These are phyloP conservation scores for Sebastes matsubarae DNA, from an alignment of 2,797 vertebrate genomes.

Conservation along the genomic window DNA sequence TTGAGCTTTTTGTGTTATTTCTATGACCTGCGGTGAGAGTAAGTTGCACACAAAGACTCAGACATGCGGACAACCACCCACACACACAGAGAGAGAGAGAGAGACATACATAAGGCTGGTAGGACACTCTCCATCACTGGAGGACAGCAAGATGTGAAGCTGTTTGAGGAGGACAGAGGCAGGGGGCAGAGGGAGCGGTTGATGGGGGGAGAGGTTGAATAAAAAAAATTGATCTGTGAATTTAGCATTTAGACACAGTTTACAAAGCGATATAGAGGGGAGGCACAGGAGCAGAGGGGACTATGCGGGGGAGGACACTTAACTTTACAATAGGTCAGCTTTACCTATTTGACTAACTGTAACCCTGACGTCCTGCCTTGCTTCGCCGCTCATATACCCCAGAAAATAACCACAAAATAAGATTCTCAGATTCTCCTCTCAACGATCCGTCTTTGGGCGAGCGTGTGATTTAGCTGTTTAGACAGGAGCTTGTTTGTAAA, in stretches of 20 bases:
- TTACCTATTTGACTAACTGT: constrained; percentile 66
- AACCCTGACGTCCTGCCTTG: constrained; percentile 28
- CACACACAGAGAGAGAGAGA: neutral
- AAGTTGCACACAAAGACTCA: neutral
- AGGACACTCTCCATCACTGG: constrained; percentile 65
- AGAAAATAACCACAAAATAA: constrained; percentile 30
- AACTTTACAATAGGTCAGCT: constrained; percentile 82
- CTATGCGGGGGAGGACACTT: constrained; percentile 71
- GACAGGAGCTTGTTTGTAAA: constrained; percentile 78
- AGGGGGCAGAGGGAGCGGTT: constrained; percentile 64
- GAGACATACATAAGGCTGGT: neutral
- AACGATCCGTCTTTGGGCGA: constrained; percentile 51
- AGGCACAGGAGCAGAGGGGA: constrained; percentile 62
- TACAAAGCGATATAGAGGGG: constrained; percentile 82
- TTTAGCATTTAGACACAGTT: constrained; percentile 90
- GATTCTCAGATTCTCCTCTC: constrained; percentile 31
- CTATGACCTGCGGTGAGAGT: neutral
- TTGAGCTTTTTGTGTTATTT: neutral
- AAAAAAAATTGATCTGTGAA: constrained; percentile 86
- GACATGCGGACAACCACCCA: constrained; percentile 1
- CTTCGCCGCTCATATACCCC: constrained; percentile 3
- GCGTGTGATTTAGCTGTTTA: constrained; percentile 72
- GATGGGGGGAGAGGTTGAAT: constrained; percentile 77
- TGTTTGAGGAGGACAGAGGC: constrained; percentile 67
- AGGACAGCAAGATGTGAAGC: constrained; percentile 76